phyloP scores from a whole-genome alignment of 1,140 invertebrate species.

The Megalonaias nervosa region DNA sequence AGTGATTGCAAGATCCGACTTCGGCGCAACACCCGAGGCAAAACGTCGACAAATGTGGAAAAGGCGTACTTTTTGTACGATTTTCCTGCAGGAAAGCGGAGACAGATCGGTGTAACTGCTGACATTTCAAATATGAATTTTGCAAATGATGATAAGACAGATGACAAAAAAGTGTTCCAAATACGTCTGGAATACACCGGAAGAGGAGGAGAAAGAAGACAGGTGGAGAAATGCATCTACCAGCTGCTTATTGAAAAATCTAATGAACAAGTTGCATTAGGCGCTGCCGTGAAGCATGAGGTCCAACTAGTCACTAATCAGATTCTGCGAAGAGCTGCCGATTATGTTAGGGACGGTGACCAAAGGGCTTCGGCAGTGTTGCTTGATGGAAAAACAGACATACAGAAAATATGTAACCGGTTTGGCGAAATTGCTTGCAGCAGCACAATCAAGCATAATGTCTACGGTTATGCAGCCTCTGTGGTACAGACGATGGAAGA shows the following conservation, averaged over 20 bases:
- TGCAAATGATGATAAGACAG: conserved; percentile 3
- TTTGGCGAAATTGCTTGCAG: conserved; percentile 17
- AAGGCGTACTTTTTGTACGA: conserved; percentile 56
- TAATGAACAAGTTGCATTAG: conserved; percentile 17
- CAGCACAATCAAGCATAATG: not conserved
- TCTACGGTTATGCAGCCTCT: conserved; percentile 32
- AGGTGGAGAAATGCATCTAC: conserved; percentile 29
- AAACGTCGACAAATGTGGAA: not conserved
- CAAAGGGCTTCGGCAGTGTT: conserved; percentile 27
- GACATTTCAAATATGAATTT: conserved; percentile 9
- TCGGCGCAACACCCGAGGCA: not conserved
- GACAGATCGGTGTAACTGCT: conserved; percentile 45
- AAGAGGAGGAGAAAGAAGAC: conserved; percentile 33
- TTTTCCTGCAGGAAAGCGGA: conserved; percentile 42
- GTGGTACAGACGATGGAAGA: conserved; percentile 45
- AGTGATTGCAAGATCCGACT: conserved; percentile 49
- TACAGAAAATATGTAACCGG: conserved; percentile 31
- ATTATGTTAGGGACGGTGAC: conserved; percentile 33
- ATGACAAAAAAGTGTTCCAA: conserved; percentile 37
- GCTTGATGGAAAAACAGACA: conserved; percentile 40
- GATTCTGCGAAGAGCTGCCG: conserved; percentile 38
- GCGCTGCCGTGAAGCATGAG: conserved; percentile 43
- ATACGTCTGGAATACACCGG: conserved; percentile 47
- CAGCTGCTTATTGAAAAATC: conserved; percentile 33
- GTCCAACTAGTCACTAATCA: conserved; percentile 38